These are phyloP conservation scores for Umimayanthus chanpuru DNA, from an alignment of 92 coral and sea anemone genomes.

Conservation along the genomic window DNA sequence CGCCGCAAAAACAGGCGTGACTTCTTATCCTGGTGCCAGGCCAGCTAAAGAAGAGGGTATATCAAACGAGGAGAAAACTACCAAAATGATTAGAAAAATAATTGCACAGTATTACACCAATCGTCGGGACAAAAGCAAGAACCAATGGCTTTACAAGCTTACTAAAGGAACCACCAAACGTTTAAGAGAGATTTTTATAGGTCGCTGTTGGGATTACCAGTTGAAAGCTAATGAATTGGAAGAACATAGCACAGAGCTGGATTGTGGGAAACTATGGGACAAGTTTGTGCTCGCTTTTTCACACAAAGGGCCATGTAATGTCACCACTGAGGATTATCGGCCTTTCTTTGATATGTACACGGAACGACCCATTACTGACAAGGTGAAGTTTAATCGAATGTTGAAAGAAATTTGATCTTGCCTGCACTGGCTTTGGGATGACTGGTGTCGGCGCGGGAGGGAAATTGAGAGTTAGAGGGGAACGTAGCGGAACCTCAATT, in stretches of 20 bases:
- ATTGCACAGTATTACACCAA: conserved; percentile 66
- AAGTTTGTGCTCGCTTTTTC: conserved; percentile 75
- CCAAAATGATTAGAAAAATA: conserved; percentile 8
- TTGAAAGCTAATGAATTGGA: conserved; percentile 49
- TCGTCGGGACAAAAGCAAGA: conserved; percentile 57
- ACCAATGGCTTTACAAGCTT: conserved; percentile 81
- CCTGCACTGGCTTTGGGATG: not conserved
- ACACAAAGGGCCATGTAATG: conserved; percentile 83
- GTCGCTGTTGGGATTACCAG: conserved; percentile 93
- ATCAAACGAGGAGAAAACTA: not conserved
- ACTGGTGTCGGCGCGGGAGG: too few relatives aligned
- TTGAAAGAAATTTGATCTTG: not conserved
- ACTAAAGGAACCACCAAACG: conserved; percentile 81
- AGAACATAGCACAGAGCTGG: conserved; percentile 46
- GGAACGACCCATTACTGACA: conserved; percentile 73
- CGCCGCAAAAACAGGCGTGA: not conserved
- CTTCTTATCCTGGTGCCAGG: not conserved
- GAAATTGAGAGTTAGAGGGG: too few relatives aligned
- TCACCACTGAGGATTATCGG: conserved; percentile 64
- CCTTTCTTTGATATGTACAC: conserved; percentile 80
- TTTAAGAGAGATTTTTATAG: conserved; percentile 80
- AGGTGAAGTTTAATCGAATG: conserved; percentile 50
- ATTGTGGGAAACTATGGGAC: conserved; percentile 78
- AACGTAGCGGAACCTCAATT: too few relatives aligned
- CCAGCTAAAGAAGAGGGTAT: not conserved